A percentile compares a stretch with the other conserved stretches of the same genome.
These are phyloP conservation scores for Mellivora capensis DNA, from an alignment of 2,113 vertebrate genomes.

Conservation along the genomic window DNA sequence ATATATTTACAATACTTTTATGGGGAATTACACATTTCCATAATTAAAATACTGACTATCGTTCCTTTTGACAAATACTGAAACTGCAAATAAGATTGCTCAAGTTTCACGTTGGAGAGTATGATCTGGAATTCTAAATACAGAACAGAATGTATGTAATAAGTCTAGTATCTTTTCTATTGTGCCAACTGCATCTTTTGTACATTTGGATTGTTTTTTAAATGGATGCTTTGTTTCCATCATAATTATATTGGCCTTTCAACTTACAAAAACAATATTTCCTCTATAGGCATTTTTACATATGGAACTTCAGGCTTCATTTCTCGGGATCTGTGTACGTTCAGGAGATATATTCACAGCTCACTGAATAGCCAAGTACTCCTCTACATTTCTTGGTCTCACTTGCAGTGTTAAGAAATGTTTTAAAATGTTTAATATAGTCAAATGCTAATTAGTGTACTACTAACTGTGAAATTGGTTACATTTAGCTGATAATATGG, in stretches of 20 bases:
- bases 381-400: neutral
- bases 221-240: neutral
- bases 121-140: neutral
- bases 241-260: neutral
- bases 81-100: neutral
- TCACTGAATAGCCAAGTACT: neutral
- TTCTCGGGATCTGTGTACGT: neutral
- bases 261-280: neutral
- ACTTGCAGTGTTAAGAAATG: neutral
- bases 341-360: neutral
- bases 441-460: conserved; percentile 50
- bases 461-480: conserved; percentile 59
- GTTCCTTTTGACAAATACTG: neutral
- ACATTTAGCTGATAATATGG: conserved; percentile 34
- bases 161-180: neutral
- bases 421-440: conserved; percentile 19
- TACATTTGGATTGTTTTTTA: neutral
- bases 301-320: neutral
- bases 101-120: neutral
- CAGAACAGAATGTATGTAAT: neutral
- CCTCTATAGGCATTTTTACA: neutral
- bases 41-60: neutral
- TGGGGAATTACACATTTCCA: neutral
- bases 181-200: neutral
- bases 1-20: neutral